Evolutionary conservation across 2,888 invertebrate genomes (phyloP).

Genomic region (Himalopsyche kuldschensis): DNA sequence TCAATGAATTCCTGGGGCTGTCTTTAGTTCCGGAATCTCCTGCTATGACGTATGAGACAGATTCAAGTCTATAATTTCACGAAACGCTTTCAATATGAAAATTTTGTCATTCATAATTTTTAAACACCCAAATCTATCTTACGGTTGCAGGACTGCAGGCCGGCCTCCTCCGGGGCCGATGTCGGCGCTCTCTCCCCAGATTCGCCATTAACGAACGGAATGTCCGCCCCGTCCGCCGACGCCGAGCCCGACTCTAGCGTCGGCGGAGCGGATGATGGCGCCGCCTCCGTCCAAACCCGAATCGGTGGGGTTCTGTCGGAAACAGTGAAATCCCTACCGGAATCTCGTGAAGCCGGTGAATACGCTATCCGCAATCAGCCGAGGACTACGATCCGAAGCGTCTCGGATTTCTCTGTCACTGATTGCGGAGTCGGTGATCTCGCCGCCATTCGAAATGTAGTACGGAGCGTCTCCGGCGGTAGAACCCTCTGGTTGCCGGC

Average conservation of each 20-base stretch:
- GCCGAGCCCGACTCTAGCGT: slow-evolving; percentile 53
- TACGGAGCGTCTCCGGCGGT: slow-evolving; percentile 53
- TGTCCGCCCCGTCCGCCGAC: slow-evolving; percentile 47
- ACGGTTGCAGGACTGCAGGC: slow-evolving; percentile 54
- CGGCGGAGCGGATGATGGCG: background rate
- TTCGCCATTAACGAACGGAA: slow-evolving; percentile 55
- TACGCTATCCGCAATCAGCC: background rate
- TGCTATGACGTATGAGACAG: no score
- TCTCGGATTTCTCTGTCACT: background rate
- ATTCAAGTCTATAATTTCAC: background rate
- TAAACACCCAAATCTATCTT: background rate
- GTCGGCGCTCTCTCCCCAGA: slow-evolving; percentile 55
- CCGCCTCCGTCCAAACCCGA: slow-evolving; percentile 43
- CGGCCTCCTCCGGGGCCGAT: slow-evolving; percentile 57
- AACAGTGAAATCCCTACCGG: background rate
- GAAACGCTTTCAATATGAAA: background rate
- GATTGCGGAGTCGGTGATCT: slow-evolving; percentile 49
- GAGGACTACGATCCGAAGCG: background rate
- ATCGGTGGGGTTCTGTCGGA: slow-evolving; percentile 30
- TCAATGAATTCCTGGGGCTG: no score
- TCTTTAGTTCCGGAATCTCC: no score
- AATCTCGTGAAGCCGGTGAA: background rate
- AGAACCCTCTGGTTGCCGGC: slow-evolving; percentile 58
- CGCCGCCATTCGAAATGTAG: slow-evolving; percentile 55
- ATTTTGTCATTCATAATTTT: background rate